Conservation (phyloP, 2,797 vertebrate species). For the Sebastes hubbsi region DNA sequence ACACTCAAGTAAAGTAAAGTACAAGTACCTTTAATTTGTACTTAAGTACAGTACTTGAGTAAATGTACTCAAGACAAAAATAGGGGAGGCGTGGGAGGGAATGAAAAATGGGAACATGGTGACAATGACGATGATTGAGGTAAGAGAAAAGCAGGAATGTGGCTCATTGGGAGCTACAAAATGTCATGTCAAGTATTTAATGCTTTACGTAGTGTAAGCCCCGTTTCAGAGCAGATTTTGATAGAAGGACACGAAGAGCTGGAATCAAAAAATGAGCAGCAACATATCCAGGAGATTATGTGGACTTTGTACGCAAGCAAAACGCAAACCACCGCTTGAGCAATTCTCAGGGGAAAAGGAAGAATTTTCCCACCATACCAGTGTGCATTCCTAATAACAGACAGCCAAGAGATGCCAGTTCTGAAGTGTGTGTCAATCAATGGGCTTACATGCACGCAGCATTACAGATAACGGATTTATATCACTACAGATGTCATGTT, state of each 20-base stretch:
- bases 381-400: conserved; percentile 38
- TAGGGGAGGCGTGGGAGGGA: not conserved
- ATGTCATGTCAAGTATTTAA: not conserved
- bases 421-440: conserved; percentile 6
- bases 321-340: conserved; percentile 23
- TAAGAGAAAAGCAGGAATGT: not conserved
- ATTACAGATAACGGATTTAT: not conserved
- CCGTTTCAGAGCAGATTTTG: not conserved
- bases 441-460: not conserved
- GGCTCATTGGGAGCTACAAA: not conserved
- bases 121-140: not conserved
- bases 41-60: not conserved
- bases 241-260: not conserved
- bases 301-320: conserved; percentile 40
- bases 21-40: not conserved
- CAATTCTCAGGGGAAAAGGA: conserved; percentile 45
- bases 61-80: not conserved
- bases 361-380: conserved; percentile 75
- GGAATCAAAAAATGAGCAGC: not conserved
- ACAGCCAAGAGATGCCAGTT: conserved; percentile 37
- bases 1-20: not conserved
- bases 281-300: conserved; percentile 26
- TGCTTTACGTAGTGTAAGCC: not conserved
- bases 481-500: not conserved
- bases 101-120: not conserved